phyloP scores from a whole-genome alignment of 2,888 invertebrate genomes.

The Malthinus flaveolus region DNA sequence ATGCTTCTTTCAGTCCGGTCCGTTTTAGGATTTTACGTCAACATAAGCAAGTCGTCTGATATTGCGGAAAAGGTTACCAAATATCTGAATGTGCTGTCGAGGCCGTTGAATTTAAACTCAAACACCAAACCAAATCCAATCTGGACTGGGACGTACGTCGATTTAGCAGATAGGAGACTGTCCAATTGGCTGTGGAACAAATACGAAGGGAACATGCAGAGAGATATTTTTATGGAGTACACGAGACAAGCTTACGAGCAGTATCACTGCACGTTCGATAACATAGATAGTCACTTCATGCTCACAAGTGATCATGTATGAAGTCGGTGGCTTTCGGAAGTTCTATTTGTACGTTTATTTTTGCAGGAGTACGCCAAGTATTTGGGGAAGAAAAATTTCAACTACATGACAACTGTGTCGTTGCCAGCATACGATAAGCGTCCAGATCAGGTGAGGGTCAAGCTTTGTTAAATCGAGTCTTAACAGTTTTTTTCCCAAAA shows the following conservation, averaged over 20 bases:
- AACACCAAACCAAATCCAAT: conserved; percentile 77
- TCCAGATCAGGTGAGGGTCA: conserved; percentile 70
- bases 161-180: conserved; percentile 86
- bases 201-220: conserved; percentile 78
- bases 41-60: conserved; percentile 92
- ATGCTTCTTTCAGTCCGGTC: neutral
- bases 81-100: conserved; percentile 94
- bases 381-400: conserved; percentile 64
- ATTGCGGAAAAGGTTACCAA: conserved; percentile 92
- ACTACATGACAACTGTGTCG: conserved; percentile 89
- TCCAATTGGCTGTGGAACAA: conserved; percentile 90
- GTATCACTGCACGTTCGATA: conserved; percentile 16
- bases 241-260: conserved; percentile 26
- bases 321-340: conserved; percentile 19
- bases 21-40: conserved; percentile 85
- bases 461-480: neutral
- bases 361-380: conserved; percentile 62
- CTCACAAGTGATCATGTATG: conserved; percentile 17
- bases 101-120: conserved; percentile 82
- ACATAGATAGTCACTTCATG: conserved; percentile 18
- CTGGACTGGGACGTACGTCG: conserved; percentile 97
- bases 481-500: no score
- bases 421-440: conserved; percentile 90
- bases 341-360: conserved; percentile 7
- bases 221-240: conserved; percentile 60